phyloP scores from a whole-genome alignment of 1,140 invertebrate genomes.

The Andrena cerasifolii region DNA sequence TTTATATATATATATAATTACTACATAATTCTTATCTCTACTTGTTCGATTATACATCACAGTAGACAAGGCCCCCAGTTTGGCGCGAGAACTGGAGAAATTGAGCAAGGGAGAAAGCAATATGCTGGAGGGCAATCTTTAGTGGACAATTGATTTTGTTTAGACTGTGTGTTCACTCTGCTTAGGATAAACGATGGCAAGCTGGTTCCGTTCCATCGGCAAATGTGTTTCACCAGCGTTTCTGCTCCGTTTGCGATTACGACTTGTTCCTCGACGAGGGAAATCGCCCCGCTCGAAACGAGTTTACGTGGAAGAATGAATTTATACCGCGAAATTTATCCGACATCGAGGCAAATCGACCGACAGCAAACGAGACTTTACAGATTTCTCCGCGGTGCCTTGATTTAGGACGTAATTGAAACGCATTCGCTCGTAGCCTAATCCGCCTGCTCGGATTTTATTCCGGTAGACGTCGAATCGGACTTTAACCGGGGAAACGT shows the following conservation, averaged over 20 bases:
- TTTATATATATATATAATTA: no score
- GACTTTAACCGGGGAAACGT: not conserved
- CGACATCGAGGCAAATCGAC: slow-evolving; percentile 25
- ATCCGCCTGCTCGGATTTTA: not conserved
- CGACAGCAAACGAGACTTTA: slow-evolving; percentile 1
- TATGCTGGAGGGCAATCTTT: no score
- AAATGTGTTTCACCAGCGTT: slow-evolving; percentile 8
- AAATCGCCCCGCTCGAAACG: not conserved
- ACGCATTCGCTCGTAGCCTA: slow-evolving; percentile 3
- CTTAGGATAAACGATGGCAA: not conserved
- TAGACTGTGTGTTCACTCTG: no score
- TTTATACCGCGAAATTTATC: slow-evolving; percentile 25
- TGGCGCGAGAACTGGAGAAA: no score
- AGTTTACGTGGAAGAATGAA: slow-evolving; percentile 29
- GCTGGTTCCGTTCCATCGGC: no score
- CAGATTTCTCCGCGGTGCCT: slow-evolving; percentile 43
- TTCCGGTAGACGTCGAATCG: not conserved
- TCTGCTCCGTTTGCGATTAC: slow-evolving; percentile 19
- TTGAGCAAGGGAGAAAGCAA: no score
- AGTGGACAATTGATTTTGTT: no score
- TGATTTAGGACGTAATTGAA: slow-evolving; percentile 34
- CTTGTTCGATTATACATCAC: no score
- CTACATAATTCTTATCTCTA: no score
- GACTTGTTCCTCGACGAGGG: slow-evolving; percentile 1
- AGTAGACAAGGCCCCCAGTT: no score